Percentiles rank a stretch among this genome's conserved stretches.
Evolutionary conservation across 1,140 invertebrate species (phyloP).

Genomic region (Yoshiicerus persimilis): DNA sequence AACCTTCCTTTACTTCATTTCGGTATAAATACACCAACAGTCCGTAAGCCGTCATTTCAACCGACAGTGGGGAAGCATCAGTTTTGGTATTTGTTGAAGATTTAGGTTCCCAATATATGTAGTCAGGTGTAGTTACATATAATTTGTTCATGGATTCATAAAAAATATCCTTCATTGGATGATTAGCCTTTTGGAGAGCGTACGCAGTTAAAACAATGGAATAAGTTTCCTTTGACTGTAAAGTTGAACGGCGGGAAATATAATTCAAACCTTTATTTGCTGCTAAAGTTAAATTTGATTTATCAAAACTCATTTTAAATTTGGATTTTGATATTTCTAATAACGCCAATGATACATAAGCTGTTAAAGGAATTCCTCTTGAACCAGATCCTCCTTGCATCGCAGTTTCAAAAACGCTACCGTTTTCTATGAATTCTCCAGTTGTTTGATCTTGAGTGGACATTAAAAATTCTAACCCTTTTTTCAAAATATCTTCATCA

Average conservation of each 20-base stretch:
- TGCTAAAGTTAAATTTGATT: neutral
- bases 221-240: neutral
- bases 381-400: neutral
- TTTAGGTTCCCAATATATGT: neutral
- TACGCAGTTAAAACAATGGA: neutral
- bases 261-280: neutral
- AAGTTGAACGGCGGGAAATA: neutral
- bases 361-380: neutral
- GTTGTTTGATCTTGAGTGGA: neutral
- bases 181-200: neutral
- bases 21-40: neutral
- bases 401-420: neutral
- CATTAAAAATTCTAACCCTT: neutral
- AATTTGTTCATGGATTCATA: neutral
- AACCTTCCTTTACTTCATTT: neutral
- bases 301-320: neutral
- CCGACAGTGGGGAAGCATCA: neutral
- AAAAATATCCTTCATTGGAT: neutral
- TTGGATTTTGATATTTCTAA: neutral
- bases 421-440: neutral
- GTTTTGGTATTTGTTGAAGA: neutral
- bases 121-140: too few relatives aligned
- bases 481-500: constrained; percentile 68
- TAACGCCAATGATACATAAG: neutral
- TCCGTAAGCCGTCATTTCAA: neutral